Evolutionary conservation across 2,797 vertebrate species (phyloP).

Genomic region (Lithobates pipiens): DNA sequence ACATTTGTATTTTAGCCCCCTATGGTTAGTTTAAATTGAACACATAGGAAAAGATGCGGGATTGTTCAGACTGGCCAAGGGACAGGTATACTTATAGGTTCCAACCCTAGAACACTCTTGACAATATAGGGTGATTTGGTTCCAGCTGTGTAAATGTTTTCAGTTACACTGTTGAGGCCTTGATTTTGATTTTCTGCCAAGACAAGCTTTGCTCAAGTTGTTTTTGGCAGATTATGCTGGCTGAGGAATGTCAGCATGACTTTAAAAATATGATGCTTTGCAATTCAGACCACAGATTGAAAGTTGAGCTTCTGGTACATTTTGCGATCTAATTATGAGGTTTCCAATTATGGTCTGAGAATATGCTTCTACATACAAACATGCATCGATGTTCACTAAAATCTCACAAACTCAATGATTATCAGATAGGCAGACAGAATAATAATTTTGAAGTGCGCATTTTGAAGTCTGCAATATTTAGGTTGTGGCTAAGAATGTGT

Average conservation of each 20-base stretch:
- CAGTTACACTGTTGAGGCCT: slow-evolving; percentile 91
- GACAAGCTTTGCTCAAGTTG: slow-evolving; percentile 90
- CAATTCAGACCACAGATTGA: slow-evolving; percentile 89
- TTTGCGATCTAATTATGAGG: slow-evolving; percentile 86
- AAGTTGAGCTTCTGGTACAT: slow-evolving; percentile 86
- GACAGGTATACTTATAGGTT: slow-evolving; percentile 66
- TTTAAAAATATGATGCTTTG: slow-evolving; percentile 93
- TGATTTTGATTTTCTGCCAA: slow-evolving; percentile 92
- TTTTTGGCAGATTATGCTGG: slow-evolving; percentile 90
- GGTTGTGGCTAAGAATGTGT: neutral
- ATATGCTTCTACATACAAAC: slow-evolving; percentile 64
- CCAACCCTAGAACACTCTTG: slow-evolving; percentile 76
- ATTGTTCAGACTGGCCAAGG: slow-evolving; percentile 72
- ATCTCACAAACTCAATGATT: neutral
- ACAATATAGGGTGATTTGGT: slow-evolving; percentile 85
- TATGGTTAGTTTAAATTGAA: slow-evolving; percentile 39
- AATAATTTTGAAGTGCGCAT: neutral
- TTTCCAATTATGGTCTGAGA: slow-evolving; percentile 83
- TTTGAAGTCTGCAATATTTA: neutral
- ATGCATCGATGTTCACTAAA: slow-evolving; percentile 35
- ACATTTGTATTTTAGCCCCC: slow-evolving; percentile 33
- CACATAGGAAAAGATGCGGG: slow-evolving; percentile 71
- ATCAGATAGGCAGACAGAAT: slow-evolving; percentile 6
- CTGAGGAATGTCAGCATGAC: slow-evolving; percentile 96
- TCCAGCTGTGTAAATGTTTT: slow-evolving; percentile 99